Evolutionary conservation across 2,113 vertebrate species (phyloP).

Genomic region (Ia io): DNA sequence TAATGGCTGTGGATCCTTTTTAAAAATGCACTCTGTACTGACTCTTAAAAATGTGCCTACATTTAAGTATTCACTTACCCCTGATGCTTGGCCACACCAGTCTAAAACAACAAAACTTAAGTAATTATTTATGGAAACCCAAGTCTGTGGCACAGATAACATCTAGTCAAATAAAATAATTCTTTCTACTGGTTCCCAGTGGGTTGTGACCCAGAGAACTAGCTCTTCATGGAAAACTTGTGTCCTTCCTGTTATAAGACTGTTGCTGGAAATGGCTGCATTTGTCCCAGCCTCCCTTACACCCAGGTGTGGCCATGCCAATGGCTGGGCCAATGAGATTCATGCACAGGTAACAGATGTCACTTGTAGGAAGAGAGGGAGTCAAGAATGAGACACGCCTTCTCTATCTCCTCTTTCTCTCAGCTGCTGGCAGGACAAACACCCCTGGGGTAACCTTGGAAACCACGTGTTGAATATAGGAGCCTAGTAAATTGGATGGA

Average conservation of each 20-base stretch:
- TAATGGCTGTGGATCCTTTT: not conserved
- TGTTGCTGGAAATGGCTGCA: not conserved
- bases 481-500: not conserved
- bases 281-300: not conserved
- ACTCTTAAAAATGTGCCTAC: not conserved
- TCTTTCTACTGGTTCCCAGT: not conserved
- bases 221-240: not conserved
- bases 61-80: not conserved
- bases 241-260: not conserved
- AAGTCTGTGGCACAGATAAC: not conserved
- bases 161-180: not conserved
- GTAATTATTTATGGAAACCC: not conserved
- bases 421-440: not conserved
- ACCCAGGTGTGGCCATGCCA: not conserved
- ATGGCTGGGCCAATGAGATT: not conserved
- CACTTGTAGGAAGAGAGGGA: not conserved
- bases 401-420: not conserved
- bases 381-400: not conserved
- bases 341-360: not conserved
- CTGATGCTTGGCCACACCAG: not conserved
- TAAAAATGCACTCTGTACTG: not conserved
- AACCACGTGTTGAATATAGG: not conserved
- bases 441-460: not conserved
- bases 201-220: not conserved
- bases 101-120: not conserved